These are phyloP conservation scores for Orthonyx spaldingii DNA, from an alignment of 2,113 vertebrate genomes.

Conservation along the genomic window DNA sequence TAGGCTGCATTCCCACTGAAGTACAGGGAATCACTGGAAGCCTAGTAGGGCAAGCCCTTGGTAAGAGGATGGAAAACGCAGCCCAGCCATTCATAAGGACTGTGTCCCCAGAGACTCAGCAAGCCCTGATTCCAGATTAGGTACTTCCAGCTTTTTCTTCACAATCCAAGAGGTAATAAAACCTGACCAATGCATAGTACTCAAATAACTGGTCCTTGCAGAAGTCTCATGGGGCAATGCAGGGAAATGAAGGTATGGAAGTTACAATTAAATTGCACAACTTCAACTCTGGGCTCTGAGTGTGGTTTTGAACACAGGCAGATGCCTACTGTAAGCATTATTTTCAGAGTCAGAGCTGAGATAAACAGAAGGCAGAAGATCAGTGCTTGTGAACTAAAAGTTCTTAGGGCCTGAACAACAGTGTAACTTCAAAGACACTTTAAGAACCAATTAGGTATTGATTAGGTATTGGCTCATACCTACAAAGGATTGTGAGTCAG, in stretches of 20 bases:
- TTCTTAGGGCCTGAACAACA: not conserved
- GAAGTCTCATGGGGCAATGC: not conserved
- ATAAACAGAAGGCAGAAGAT: not conserved
- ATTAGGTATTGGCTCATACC: not conserved
- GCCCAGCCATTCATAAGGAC: not conserved
- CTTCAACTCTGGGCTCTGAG: not conserved
- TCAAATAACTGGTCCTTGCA: not conserved
- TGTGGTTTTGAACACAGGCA: not conserved
- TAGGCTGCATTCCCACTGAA: not conserved
- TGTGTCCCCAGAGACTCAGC: not conserved
- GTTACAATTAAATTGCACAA: not conserved
- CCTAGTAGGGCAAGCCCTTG: not conserved
- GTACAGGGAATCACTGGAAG: not conserved
- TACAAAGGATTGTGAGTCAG: not conserved
- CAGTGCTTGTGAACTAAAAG: accelerated
- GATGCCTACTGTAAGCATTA: not conserved
- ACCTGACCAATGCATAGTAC: not conserved
- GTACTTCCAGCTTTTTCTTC: not conserved
- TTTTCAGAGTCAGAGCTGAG: not conserved
- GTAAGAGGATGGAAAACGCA: not conserved
- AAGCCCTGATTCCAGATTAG: not conserved
- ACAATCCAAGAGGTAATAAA: not conserved
- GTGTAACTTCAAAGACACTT: not conserved
- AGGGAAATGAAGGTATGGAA: not conserved
- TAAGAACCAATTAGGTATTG: not conserved